phyloP scores from a whole-genome alignment of 2,888 invertebrate genomes.

The Papilio protenor region DNA sequence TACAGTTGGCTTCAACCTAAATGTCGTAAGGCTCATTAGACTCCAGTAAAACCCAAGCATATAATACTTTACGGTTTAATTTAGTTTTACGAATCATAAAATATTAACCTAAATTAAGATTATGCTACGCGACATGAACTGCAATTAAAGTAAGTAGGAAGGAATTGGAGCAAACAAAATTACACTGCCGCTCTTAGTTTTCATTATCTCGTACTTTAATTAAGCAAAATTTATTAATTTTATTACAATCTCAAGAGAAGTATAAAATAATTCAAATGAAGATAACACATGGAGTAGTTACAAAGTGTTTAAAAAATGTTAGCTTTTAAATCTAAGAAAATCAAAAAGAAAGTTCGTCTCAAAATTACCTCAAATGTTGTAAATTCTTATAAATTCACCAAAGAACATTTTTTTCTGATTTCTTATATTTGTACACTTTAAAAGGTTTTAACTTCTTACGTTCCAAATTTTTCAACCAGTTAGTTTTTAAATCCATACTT shows the following conservation, averaged over 20 bases:
- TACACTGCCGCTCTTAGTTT: slow-evolving; percentile 51
- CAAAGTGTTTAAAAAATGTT: background rate
- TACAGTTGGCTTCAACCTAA: slow-evolving; percentile 15
- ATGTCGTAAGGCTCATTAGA: background rate
- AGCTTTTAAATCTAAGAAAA: background rate
- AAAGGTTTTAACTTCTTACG: slow-evolving; percentile 53
- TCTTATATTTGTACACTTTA: slow-evolving; percentile 60
- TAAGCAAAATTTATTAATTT: slow-evolving; percentile 42
- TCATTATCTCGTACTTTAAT: slow-evolving; percentile 50
- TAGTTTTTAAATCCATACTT: slow-evolving; percentile 58
- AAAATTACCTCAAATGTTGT: slow-evolving; percentile 3
- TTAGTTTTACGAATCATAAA: slow-evolving; percentile 64
- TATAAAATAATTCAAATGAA: slow-evolving; percentile 41
- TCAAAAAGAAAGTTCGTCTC: background rate
- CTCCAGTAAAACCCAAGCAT: slow-evolving; percentile 32
- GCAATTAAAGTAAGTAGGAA: slow-evolving; percentile 62
- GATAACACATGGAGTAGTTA: slow-evolving; percentile 42
- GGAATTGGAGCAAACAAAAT: slow-evolving; percentile 61
- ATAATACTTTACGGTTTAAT: slow-evolving; percentile 54
- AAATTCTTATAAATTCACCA: slow-evolving; percentile 44
- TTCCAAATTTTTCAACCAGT: slow-evolving; percentile 65
- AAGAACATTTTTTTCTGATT: slow-evolving; percentile 56
- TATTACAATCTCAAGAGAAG: slow-evolving; percentile 8
- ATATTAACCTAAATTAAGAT: slow-evolving; percentile 64
- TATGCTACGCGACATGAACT: slow-evolving; percentile 56